Evolutionary conservation across 2,113 vertebrate genomes (phyloP), one percentile per base, ranked within the genome.

Genomic region (Myrmecophaga tridactyla): DNA sequence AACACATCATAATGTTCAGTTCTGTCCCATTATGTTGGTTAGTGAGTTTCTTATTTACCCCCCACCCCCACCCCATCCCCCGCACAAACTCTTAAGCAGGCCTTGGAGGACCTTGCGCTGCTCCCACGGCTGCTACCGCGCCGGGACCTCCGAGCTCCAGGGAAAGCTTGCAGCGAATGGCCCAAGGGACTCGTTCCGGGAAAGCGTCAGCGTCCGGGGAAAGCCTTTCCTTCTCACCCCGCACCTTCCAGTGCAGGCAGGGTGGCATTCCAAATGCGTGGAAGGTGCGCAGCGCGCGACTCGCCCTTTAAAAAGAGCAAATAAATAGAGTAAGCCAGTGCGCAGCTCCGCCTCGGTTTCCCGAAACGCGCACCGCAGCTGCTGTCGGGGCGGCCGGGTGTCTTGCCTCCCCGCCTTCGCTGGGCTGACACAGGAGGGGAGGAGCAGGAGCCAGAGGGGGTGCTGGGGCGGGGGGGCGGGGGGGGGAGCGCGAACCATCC

Each of bases 361-460:
- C 69, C 65, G 10, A 78, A 81, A 56, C 4, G 81, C 89, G n/a
- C 95, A 23, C 83, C 21, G 56, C 53, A 17, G 95, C 60, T 14
- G 69, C 70, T 21, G 82, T 76, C 63, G 7, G 8, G 82, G 86
- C 80, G 77, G 96, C 72, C 75, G 87, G 53, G 89, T 86, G 84
- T 70, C 75, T n/a, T 92, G 78, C 88, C 94, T 97, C 94, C 73
- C 96, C 88, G 95, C 97, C 97, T 97, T 62, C 89, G 1, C 72
- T 43, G 23, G 91, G 87, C 96, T 69, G 97, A 97, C 96, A 81
- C 92, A 0, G 85, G 75, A 96, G 86, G 96, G 96, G 98, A 94
- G 97, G 96, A 96, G 98, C 96, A 89, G 94, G 95, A 95, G 94
- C 93, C 75, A 29, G 88, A 88, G 93, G 65, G 92, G 89, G 96